phyloP scores from a whole-genome alignment of 2,113 vertebrate genomes.

The Struthio camelus region DNA sequence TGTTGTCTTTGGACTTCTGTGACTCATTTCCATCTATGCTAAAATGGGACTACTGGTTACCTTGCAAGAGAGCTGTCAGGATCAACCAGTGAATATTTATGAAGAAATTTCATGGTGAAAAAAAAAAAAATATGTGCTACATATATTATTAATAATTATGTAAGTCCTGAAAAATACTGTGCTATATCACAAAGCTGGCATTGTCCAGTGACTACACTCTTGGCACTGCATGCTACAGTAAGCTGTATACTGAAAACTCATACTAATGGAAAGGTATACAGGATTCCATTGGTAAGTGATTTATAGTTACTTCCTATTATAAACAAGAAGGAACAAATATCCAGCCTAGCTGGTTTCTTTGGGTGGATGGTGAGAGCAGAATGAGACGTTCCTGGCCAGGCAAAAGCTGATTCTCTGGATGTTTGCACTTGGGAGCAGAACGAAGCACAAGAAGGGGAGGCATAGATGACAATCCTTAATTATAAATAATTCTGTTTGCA shows the following conservation, averaged over 20 bases:
- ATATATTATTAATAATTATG: slow-evolving; percentile 55
- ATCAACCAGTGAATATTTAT: slow-evolving; percentile 35
- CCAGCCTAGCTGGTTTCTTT: slow-evolving; percentile 25
- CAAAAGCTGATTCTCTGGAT: slow-evolving; percentile 14
- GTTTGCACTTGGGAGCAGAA: background rate
- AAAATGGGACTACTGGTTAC: background rate
- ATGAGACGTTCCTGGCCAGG: slow-evolving; percentile 46
- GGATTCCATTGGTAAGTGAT: slow-evolving; percentile 58
- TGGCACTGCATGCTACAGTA: slow-evolving; percentile 21
- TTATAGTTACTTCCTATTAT: slow-evolving; percentile 66
- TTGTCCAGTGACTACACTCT: slow-evolving; percentile 48
- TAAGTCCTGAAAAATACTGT: slow-evolving; percentile 62
- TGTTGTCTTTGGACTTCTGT: slow-evolving; percentile 26
- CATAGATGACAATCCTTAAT: background rate
- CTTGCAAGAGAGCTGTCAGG: slow-evolving; percentile 33
- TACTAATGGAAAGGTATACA: slow-evolving; percentile 53
- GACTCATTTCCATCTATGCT: slow-evolving; percentile 3
- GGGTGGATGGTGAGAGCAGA: background rate
- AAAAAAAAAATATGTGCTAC: background rate
- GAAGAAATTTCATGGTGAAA: slow-evolving; percentile 4
- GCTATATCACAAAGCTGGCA: slow-evolving; percentile 51
- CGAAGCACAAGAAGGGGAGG: background rate
- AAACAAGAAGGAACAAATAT: slow-evolving; percentile 64
- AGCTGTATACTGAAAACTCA: slow-evolving; percentile 52
- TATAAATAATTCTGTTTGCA: background rate